Percentiles rank a stretch among this genome's conserved stretches.
phyloP scores from a whole-genome alignment of 2,113 vertebrate species.

The Diadophis punctatus region DNA sequence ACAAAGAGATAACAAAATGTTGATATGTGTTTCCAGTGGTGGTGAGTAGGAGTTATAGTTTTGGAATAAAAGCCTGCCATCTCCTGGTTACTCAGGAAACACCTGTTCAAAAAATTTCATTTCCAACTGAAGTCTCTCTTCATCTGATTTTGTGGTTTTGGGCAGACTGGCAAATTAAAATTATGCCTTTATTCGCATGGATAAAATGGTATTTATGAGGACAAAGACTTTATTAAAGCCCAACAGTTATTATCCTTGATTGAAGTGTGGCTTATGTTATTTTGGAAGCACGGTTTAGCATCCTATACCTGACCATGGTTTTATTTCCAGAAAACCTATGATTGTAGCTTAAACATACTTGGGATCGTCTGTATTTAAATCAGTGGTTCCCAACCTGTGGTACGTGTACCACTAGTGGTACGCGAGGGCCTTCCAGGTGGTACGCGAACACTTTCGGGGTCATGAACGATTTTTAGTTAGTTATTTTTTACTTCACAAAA shows the following conservation, averaged over 20 bases:
- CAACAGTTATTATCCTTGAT: not conserved
- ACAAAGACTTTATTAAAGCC: not conserved
- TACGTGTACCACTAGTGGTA: no score
- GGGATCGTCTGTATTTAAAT: not conserved
- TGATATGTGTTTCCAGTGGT: not conserved
- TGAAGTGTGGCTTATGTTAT: not conserved
- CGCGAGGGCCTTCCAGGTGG: no score
- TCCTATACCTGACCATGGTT: not conserved
- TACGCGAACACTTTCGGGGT: no score
- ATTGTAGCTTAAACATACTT: not conserved
- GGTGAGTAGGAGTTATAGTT: not conserved
- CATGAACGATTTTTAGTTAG: no score
- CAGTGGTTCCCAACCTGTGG: no score
- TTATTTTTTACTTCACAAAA: no score
- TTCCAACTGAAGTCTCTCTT: not conserved
- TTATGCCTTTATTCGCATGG: not conserved
- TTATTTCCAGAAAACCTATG: not conserved
- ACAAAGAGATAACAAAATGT: not conserved
- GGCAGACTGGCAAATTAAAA: not conserved
- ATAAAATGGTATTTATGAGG: not conserved
- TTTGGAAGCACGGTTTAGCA: not conserved
- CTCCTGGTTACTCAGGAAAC: not conserved
- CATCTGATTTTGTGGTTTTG: not conserved
- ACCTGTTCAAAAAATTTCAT: not conserved
- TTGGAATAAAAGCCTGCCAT: not conserved